Percentiles rank a stretch among this genome's conserved stretches.
These are phyloP conservation scores for Campoplex nolae DNA, from an alignment of 2,888 invertebrate species.

Conservation along the genomic window DNA sequence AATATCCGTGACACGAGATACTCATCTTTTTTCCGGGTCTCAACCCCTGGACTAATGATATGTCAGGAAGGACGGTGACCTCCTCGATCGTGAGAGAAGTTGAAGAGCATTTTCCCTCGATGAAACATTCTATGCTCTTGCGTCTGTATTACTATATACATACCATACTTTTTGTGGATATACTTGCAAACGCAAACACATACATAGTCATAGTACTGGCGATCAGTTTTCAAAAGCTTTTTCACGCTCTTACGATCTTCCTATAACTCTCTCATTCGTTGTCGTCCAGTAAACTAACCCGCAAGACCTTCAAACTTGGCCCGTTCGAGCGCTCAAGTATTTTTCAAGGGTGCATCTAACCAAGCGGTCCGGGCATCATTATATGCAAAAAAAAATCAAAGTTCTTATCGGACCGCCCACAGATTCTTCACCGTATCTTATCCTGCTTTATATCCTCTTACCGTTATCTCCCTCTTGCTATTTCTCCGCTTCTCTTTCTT, in stretches of 20 bases:
- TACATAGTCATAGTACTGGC: slow-evolving; percentile 17
- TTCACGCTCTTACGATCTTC: slow-evolving; percentile 48
- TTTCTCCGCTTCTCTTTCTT: slow-evolving; percentile 19
- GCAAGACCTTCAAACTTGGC: slow-evolving; percentile 45
- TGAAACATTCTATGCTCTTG: not conserved
- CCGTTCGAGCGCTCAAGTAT: slow-evolving; percentile 26
- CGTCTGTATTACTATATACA: not conserved
- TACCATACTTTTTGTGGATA: not conserved
- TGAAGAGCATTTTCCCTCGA: slow-evolving; percentile 36
- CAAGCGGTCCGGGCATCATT: slow-evolving; percentile 42
- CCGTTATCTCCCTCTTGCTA: slow-evolving; percentile 4
- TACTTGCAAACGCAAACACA: not conserved
- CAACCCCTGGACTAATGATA: slow-evolving; percentile 38
- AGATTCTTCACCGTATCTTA: slow-evolving; percentile 52
- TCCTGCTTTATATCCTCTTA: slow-evolving; percentile 35
- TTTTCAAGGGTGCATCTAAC: slow-evolving; percentile 35
- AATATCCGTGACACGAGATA: not conserved
- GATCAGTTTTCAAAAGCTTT: slow-evolving; percentile 55
- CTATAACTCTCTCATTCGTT: slow-evolving; percentile 31
- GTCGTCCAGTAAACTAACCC: slow-evolving; percentile 23
- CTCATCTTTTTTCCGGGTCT: not conserved
- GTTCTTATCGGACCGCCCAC: slow-evolving; percentile 55
- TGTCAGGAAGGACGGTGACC: not conserved
- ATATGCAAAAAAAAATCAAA: slow-evolving; percentile 62
- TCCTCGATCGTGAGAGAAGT: slow-evolving; percentile 23